A percentile compares a stretch with the other conserved stretches of the same genome.
Evolutionary conservation across 2,888 invertebrate genomes (phyloP).

Genomic region (Aquatica leii): DNA sequence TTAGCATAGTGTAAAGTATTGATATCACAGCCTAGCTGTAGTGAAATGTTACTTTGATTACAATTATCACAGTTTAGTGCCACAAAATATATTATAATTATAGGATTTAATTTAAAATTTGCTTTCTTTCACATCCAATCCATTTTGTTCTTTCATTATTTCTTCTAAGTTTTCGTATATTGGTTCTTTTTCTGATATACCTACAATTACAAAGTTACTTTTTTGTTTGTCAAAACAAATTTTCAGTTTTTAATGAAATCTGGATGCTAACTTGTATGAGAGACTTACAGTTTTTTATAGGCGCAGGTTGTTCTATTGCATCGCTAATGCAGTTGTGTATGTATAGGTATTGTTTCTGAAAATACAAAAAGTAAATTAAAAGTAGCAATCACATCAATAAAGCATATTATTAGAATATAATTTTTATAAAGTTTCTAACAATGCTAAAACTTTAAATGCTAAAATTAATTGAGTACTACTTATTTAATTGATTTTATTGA

Average conservation of each 20-base stretch:
- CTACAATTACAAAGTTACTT: background rate
- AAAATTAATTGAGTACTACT: no score
- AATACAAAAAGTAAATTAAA: constrained; percentile 22
- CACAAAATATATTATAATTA: constrained; percentile 1
- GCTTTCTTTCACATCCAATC: constrained; percentile 32
- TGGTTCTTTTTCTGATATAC: constrained; percentile 36
- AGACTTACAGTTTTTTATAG: constrained; percentile 27
- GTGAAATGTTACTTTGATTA: background rate
- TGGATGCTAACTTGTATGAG: background rate
- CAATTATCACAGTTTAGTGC: background rate
- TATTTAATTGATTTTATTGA: no score
- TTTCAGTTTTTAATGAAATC: background rate
- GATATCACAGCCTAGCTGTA: constrained; percentile 21
- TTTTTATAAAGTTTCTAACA: no score
- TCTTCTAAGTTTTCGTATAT: constrained; percentile 51
- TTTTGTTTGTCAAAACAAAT: background rate
- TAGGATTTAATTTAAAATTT: constrained; percentile 19
- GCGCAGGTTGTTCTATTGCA: constrained; percentile 48
- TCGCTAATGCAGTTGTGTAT: constrained; percentile 55
- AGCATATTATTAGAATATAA: no score
- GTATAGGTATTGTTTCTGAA: constrained; percentile 58
- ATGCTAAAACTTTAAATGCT: no score
- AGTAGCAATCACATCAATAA: no score
- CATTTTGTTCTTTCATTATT: constrained; percentile 33
- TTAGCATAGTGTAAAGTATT: background rate